Evolutionary conservation across 2,797 vertebrate genomes (phyloP).

Genomic region (Eulemur rubriventer): DNA sequence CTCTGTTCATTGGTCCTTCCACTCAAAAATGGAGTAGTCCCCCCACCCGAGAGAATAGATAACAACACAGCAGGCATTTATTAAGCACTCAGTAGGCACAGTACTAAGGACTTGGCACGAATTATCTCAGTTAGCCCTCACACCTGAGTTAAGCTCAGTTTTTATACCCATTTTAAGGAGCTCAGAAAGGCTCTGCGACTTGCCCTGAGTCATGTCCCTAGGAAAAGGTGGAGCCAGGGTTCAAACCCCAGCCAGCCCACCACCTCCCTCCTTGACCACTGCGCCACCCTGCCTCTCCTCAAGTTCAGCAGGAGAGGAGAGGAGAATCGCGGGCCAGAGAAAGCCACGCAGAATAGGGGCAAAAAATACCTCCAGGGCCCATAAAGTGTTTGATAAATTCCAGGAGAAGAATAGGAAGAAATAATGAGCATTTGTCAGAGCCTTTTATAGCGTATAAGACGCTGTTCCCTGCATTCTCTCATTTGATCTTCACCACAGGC

Average conservation of each 20-base stretch:
- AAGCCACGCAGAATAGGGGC: not conserved
- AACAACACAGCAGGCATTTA: not conserved
- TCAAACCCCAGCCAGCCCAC: not conserved
- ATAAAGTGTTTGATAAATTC: constrained; percentile 79
- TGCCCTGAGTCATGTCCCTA: not conserved
- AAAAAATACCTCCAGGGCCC: constrained; percentile 65
- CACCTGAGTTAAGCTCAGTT: not conserved
- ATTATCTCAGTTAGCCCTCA: not conserved
- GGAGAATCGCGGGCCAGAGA: constrained; percentile 31
- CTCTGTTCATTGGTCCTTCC: not conserved
- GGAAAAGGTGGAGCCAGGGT: not conserved
- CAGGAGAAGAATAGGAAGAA: constrained; percentile 75
- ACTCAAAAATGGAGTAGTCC: not conserved
- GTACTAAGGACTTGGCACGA: not conserved
- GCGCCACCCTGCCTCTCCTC: not conserved
- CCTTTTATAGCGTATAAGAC: constrained; percentile 71
- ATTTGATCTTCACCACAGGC: constrained; percentile 75
- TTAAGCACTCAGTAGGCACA: not conserved
- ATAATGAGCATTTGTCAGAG: constrained; percentile 79
- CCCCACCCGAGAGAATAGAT: not conserved
- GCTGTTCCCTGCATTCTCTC: constrained; percentile 67
- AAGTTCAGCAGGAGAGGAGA: not conserved
- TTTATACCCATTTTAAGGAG: not conserved
- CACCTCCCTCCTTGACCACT: not conserved
- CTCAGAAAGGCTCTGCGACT: not conserved